Evolutionary conservation across 2,113 vertebrate genomes (phyloP).

Genomic region (Cyanoderma ruficeps): DNA sequence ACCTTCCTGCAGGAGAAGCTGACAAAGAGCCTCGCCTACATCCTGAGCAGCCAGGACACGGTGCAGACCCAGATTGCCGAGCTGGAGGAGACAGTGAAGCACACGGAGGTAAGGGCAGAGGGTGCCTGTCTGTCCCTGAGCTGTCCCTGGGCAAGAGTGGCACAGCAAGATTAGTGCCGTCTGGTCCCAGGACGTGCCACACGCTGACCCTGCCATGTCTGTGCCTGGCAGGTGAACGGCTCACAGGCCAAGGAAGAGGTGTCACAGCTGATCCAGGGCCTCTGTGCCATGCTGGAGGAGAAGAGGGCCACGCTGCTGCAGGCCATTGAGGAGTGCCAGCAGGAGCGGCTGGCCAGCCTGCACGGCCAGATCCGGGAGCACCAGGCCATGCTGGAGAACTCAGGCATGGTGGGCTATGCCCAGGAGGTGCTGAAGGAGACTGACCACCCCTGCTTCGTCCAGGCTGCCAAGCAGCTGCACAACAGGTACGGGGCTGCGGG

Average conservation of each 20-base stretch:
- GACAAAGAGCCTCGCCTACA: slow-evolving; percentile 87
- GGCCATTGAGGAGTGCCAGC: slow-evolving; percentile 85
- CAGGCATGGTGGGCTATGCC: slow-evolving; percentile 88
- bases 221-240: slow-evolving; percentile 80
- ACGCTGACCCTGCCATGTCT: not conserved
- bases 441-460: slow-evolving; percentile 92
- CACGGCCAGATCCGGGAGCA: slow-evolving; percentile 84
- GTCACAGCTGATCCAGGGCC: slow-evolving; percentile 81
- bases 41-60: slow-evolving; percentile 90
- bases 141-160: not conserved
- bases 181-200: fast-evolving
- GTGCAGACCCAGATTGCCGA: slow-evolving; percentile 91
- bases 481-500: slow-evolving; percentile 75
- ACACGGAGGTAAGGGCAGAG: slow-evolving; percentile 84
- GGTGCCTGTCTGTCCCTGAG: not conserved
- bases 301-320: slow-evolving; percentile 80
- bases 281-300: slow-evolving; percentile 85
- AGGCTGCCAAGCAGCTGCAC: slow-evolving; percentile 91
- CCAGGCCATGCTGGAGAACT: slow-evolving; percentile 88
- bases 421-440: slow-evolving; percentile 96
- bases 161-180: not conserved
- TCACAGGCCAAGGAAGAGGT: slow-evolving; percentile 87
- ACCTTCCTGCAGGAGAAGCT: slow-evolving; percentile 86
- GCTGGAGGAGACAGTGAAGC: slow-evolving; percentile 88
- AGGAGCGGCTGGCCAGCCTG: slow-evolving; percentile 79